These are phyloP conservation scores for Taphrorychus bicolor DNA, from an alignment of 2,888 invertebrate genomes.

Conservation along the genomic window DNA sequence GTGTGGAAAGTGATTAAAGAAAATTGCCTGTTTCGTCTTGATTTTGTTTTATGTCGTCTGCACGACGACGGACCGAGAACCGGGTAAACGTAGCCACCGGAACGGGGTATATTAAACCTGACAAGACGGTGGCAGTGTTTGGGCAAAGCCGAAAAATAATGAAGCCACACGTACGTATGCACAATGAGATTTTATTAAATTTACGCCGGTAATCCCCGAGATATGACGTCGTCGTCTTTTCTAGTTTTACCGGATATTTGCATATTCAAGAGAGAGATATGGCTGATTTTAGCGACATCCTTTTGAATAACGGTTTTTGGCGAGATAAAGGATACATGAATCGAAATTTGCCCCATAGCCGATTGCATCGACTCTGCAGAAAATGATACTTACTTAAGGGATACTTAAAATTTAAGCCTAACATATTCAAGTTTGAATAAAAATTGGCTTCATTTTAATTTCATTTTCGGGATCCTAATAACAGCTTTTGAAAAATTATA, in stretches of 20 bases:
- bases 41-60: not conserved
- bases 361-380: too few species aligned
- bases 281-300: not conserved
- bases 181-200: not conserved
- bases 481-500: too few species aligned
- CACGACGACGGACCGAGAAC: not conserved
- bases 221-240: not conserved
- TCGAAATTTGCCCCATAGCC: too few species aligned
- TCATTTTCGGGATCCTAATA: too few species aligned
- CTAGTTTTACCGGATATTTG: not conserved
- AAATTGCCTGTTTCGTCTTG: conserved; percentile 24
- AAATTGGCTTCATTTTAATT: too few species aligned
- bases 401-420: too few species aligned
- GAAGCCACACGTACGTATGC: conserved; percentile 14
- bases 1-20: conserved; percentile 39
- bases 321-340: too few species aligned
- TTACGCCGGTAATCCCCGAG: not conserved
- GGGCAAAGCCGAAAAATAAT: conserved; percentile 30
- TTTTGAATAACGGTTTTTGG: not conserved
- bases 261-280: not conserved
- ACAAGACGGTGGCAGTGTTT: conserved; percentile 23
- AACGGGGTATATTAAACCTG: conserved; percentile 9
- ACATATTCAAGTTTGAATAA: too few species aligned
- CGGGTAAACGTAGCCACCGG: not conserved
- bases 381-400: too few species aligned